A percentile compares a stretch with the other conserved stretches of the same genome.
phyloP scores from a whole-genome alignment of 2,113 vertebrate genomes.

The Megaceryle maxima region DNA sequence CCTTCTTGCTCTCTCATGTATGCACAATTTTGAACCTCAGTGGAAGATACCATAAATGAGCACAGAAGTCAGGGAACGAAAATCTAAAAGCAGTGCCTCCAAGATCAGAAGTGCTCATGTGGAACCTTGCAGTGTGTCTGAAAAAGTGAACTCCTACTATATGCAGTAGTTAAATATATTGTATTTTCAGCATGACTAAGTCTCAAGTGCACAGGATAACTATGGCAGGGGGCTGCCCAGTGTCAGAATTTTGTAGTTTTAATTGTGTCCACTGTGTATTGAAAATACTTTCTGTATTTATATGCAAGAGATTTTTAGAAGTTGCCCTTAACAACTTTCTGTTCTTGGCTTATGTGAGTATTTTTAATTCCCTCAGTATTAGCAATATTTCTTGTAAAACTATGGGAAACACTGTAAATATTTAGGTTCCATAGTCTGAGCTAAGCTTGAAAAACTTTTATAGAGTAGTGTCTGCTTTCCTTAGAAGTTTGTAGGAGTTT shows the following conservation, averaged over 20 bases:
- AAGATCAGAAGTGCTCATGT: not conserved
- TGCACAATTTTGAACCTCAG: not conserved
- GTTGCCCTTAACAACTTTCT: not conserved
- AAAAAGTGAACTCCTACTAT: not conserved
- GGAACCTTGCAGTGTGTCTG: not conserved
- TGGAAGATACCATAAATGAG: not conserved
- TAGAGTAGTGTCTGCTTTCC: not conserved
- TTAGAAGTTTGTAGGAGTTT: not conserved
- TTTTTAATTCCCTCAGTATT: not conserved
- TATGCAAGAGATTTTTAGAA: not conserved
- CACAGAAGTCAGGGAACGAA: not conserved
- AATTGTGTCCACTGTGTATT: constrained; percentile 4
- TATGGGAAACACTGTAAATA: not conserved
- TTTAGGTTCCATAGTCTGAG: not conserved
- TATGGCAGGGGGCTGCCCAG: not conserved
- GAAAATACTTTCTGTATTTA: not conserved
- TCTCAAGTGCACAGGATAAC: not conserved
- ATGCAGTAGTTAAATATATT: not conserved
- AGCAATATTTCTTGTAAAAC: not conserved
- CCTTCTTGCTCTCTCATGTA: not conserved
- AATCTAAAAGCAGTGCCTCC: not conserved
- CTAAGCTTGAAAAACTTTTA: not conserved
- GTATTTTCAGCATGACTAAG: not conserved
- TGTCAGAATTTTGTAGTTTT: not conserved
- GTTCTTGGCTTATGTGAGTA: not conserved